Evolutionary conservation across 1,140 invertebrate genomes (phyloP), one percentile per base, ranked within the genome.

Genomic region (Vollenhovia emeryi): DNA sequence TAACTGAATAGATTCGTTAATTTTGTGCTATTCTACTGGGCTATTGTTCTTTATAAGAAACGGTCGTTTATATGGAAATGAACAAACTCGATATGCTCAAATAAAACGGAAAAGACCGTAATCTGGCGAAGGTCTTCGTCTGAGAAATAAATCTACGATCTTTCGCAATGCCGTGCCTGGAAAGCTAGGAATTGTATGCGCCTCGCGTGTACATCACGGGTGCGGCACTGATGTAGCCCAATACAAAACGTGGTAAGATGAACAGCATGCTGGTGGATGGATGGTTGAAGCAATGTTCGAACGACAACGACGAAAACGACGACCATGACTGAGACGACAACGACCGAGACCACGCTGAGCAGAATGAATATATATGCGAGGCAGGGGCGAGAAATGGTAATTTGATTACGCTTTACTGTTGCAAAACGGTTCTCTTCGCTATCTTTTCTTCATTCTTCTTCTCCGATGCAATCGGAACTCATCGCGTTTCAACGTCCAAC

Each of bases 231-330:
- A 79, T 79, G 60, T 68, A 68, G 45, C 43, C n/a, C 68, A 55
- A 83, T 59, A 60, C 55, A 74, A 74, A 83, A 83, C n/a, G 68
- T 33, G 36, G 43, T 60, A 83, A 83, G 68, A 83, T n/a, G 52
- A 83, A 83, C 68, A 75, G 50, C 79, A 59, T 43, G 68, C 43
- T 30, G 36, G 9, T 15, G 45, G 21, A 69, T 55, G 15, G 62
- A 79, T 79, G 62, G 13, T 5, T 79, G 21, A 69, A 79, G 45
- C 45, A 79, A 69, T 68, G 62, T 68, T 50, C 62, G 45, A 79
- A 68, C 62, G 21, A 79, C 75, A 66, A 76, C 36, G 27, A 74
- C 40, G 18, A 60, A 55, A 15, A 57, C 33, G 13, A 76, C 24
- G 69, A 73, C 30, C 13, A 36, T 8, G 9, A 57, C 33, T 6